Conservation (phyloP, 2,888 invertebrate genomes). For the Xestobium rufovillosum region DNA sequence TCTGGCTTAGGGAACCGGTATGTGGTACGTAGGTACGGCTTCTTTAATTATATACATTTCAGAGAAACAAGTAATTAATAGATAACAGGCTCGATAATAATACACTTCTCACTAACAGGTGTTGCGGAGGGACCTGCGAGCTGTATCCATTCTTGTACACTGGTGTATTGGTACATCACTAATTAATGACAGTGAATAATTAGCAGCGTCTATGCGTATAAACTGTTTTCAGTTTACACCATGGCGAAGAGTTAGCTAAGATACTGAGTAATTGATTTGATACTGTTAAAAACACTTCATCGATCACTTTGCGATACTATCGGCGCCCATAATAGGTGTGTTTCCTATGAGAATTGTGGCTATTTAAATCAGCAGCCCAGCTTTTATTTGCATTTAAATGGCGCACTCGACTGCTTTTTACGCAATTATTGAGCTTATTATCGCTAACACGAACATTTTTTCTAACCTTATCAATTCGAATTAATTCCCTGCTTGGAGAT, state of each 20-base stretch:
- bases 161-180: conserved; percentile 16
- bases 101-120: conserved; percentile 29
- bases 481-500: too few species aligned
- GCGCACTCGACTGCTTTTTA: too few species aligned
- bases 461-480: too few species aligned
- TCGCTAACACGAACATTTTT: too few species aligned
- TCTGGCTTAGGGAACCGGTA: conserved; percentile 10
- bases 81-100: conserved; percentile 28
- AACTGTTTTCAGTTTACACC: conserved; percentile 14
- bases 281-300: conserved; percentile 18
- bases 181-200: conserved; percentile 22
- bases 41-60: conserved; percentile 25
- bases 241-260: conserved; percentile 8
- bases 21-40: conserved; percentile 4
- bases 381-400: too few species aligned
- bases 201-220: conserved; percentile 18
- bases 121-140: conserved; percentile 16
- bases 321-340: conserved; percentile 7
- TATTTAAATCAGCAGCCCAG: neutral
- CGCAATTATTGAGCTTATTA: too few species aligned
- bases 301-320: conserved; percentile 19
- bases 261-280: conserved; percentile 18
- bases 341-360: neutral
- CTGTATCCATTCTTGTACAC: conserved; percentile 8
- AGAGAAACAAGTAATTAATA: conserved; percentile 29